Conservation (phyloP, 1,140 invertebrate species). For the Eciton burchellii region DNA sequence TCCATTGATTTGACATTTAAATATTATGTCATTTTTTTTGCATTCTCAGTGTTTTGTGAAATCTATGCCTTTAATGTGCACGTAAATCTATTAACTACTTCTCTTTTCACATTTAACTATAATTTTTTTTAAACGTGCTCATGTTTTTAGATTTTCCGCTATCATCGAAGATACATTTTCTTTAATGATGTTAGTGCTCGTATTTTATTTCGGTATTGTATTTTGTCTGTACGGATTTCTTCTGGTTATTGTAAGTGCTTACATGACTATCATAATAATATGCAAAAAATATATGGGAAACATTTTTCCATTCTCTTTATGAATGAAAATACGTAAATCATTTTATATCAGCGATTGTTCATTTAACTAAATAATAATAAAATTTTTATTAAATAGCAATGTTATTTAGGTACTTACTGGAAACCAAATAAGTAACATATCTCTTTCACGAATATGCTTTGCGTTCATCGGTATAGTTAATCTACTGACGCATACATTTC, state of each 20-base stretch:
- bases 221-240: conserved; percentile 16
- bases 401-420: conserved; percentile 24
- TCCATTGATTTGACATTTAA: too few relatives aligned
- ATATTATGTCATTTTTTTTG: too few relatives aligned
- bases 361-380: too few relatives aligned
- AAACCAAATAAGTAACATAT: background rate
- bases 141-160: conserved; percentile 3
- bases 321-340: too few relatives aligned
- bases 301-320: background rate
- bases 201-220: conserved; percentile 14
- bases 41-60: too few relatives aligned
- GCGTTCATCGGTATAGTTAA: background rate
- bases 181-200: background rate
- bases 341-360: too few relatives aligned
- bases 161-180: conserved; percentile 7
- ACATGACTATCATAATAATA: conserved; percentile 8
- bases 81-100: too few relatives aligned
- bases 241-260: background rate
- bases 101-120: background rate
- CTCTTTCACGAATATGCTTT: conserved; percentile 4
- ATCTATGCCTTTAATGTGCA: too few relatives aligned
- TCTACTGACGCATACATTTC: conserved; percentile 4
- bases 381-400: conserved; percentile 28
- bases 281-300: too few relatives aligned
- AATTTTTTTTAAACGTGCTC: background rate